Evolutionary conservation across 2,888 invertebrate genomes (phyloP), one percentile per base, ranked within the genome.

Genomic region (Arge pagana): DNA sequence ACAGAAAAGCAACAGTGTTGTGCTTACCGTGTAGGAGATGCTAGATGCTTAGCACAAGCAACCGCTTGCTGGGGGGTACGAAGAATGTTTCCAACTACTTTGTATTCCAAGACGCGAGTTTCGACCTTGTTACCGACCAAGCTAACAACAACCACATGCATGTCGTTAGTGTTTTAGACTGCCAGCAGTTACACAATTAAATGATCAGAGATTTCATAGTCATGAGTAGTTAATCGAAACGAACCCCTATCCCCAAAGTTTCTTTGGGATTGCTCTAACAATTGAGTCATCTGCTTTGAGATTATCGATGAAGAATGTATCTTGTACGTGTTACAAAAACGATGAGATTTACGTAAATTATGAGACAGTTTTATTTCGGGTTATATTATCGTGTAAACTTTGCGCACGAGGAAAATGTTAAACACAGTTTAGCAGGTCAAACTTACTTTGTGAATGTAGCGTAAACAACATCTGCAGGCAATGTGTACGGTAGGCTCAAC

Each of bases 371-470:
- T n/a, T n/a, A n/a, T n/a, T n/a, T n/a, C n/a, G n/a, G n/a, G n/a
- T n/a, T n/a, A n/a, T n/a, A n/a, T n/a, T n/a, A n/a, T n/a, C n/a
- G n/a, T n/a, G n/a, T n/a, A n/a, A n/a, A n/a, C n/a, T n/a, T n/a
- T n/a, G n/a, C n/a, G n/a, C n/a, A n/a, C n/a, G n/a, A n/a, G n/a
- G n/a, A n/a, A n/a, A n/a, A n/a, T n/a, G n/a, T n/a, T n/a, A n/a
- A n/a, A n/a, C n/a, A n/a, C n/a, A n/a, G n/a, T n/a, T n/a, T n/a
- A 7, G 33, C 8, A 33, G 35, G 35, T 13, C 18, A 4, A 48
- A 86, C 89, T 86, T 79, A 95, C 93, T 93, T 93, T 68, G 88
- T 87, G 60, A 92, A 85, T 55, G 92, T 89, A 52, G 92, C 93
- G 72, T 89, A 87, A 67, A 92, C 83, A 58, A 96, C 86, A 74